A percentile compares a stretch with the other conserved stretches of the same genome.
Conservation (phyloP, 2,797 vertebrate species). For the Phrynocephalus forsythii region DNA sequence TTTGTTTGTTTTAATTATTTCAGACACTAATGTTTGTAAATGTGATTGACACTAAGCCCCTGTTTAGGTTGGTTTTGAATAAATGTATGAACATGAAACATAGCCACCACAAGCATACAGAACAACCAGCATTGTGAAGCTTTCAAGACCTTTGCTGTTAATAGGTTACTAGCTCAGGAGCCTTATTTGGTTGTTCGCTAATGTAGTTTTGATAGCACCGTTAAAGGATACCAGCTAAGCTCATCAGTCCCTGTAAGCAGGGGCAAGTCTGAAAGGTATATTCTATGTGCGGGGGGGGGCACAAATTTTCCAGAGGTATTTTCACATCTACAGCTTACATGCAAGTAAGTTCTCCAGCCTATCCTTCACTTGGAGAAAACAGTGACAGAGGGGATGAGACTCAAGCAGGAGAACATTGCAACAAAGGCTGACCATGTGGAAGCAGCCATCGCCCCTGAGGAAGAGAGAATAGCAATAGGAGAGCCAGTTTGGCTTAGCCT, state of each 20-base stretch:
- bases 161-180: slow-evolving; percentile 46
- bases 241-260: too few relatives aligned
- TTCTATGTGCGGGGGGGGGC: too few relatives aligned
- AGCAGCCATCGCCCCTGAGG: slow-evolving; percentile 85
- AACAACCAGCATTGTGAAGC: slow-evolving; percentile 52
- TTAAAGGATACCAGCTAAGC: too few relatives aligned
- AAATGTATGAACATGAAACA: slow-evolving; percentile 67
- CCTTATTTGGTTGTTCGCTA: too few relatives aligned
- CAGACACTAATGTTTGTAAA: slow-evolving; percentile 68
- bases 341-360: too few relatives aligned
- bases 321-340: too few relatives aligned
- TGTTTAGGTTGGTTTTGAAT: slow-evolving; percentile 70
- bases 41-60: slow-evolving; percentile 73
- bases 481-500: slow-evolving; percentile 84
- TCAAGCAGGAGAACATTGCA: slow-evolving; percentile 41
- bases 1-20: slow-evolving; percentile 76
- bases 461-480: slow-evolving; percentile 84
- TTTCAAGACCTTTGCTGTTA: slow-evolving; percentile 50
- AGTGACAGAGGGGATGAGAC: too few relatives aligned
- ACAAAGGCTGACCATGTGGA: slow-evolving; percentile 93
- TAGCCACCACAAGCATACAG: slow-evolving; percentile 61
- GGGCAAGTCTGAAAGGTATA: too few relatives aligned
- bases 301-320: too few relatives aligned
- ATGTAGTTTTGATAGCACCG: too few relatives aligned
- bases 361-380: too few relatives aligned